Evolutionary conservation across 2,888 invertebrate species (phyloP), one percentile per base, ranked within the genome.

Genomic region (Atherix ibis): DNA sequence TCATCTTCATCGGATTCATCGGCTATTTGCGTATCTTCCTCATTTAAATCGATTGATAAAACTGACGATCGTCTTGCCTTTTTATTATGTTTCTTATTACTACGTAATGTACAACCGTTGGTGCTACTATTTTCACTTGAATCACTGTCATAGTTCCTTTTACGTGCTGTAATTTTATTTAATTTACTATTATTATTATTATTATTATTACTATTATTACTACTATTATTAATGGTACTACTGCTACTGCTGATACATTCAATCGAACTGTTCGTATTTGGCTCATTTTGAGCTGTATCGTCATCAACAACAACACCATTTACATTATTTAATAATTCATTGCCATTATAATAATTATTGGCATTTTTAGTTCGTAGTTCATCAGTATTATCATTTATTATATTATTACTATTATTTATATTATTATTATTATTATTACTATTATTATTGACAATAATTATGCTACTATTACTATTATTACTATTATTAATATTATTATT

Each of bases 61-160:
- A 46, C 44, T 13, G 47, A 48, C n/a, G 47, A 46, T 18, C 46
- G 43, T 16, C 48, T 38, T 12, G 43, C 34, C 26, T 43, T 43
- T 31, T 45, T 46, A 28, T 42, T 44, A 34, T 43, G 40, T 35
- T 45, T 46, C 19, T 41, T 43, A 28, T 40, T 36, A 31, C 31
- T 39, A 16, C 37, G 28, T 25, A 38, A 26, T 29, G 38, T 40
- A 27, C 38, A 36, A 15, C 38, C 40, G 29, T 44, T 45, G 31
- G 41, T 45, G 36, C 44, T 43, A 34, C 43, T 43, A 30, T 39
- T 37, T 17, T 42, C 42, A 42, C 42, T 43, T 37, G 39, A 40
- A 36, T 44, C 38, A 50, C 46, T 44, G 34, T 61, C 59, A 36
- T 51, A 61, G 37, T 52, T 54, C 12, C 61, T 50, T 45, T 37